Base-by-base conservation (phyloP, 2,797 vertebrate species). In the Mus spretus region DNA sequence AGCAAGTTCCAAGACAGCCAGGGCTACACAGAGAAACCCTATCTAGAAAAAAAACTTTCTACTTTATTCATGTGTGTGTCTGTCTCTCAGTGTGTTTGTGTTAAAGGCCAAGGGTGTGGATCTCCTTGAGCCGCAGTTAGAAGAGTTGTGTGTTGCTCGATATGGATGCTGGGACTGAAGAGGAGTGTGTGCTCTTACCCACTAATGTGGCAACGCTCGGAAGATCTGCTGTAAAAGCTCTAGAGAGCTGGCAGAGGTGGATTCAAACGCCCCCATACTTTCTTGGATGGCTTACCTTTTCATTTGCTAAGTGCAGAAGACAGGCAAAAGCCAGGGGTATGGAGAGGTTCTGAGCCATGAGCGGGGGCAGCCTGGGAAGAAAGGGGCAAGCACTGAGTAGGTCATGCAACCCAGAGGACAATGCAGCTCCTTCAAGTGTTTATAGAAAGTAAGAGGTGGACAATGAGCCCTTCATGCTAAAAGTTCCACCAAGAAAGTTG, bases 241-340 rank as follows among this genome's bases (percentile, higher is more conserved):
- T 37, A 59, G 59, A 6, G 57, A 82, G 47, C 0, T 6, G 55
- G 50, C 44, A 77, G 17, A 77, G 17, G 61, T 53, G 80, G 26
- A 79, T 0, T n/a, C 40, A 47, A 85, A 80, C 19, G 26, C 0
- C 26, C 17, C 57, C 19, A 3, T 0, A 37, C 37, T 86, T 57
- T 77, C 80, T 82, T 50, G 3, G 20, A 57, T 65, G 0, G 37
- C 99, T 97, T 96, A 99, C 99, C 99, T 99, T 99, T 98, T 99
- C 99, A 59, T 99, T 99, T 89, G 99, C 99, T 83, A 99, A 98
- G 95, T 99, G 99, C 95, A 99, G 98, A 94, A 99, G 99, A 94
- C 99, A 99, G 1, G 99, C 98, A 47, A 99, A 99, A 0, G 99
- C 99, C 98, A 99, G 96, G 0, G 99, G 99, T 40, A 99, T 98